Evolutionary conservation across 2,113 vertebrate genomes (phyloP).

Genomic region (Misgurnus anguillicaudatus): DNA sequence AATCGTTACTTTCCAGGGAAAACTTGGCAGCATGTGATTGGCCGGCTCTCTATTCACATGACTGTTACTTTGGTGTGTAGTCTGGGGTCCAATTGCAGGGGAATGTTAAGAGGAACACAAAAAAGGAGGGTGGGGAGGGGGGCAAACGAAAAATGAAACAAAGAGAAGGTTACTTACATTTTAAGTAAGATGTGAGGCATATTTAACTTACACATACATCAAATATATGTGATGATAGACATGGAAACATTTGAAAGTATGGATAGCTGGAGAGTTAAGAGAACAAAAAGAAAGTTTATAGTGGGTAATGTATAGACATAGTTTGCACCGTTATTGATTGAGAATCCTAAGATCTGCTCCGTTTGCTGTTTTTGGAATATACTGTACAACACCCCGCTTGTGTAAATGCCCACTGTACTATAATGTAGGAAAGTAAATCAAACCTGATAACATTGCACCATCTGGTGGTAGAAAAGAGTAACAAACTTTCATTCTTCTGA

Average conservation of each 20-base stretch:
- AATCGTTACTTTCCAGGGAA: slow-evolving; percentile 56
- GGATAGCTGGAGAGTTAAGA: background rate
- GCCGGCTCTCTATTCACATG: slow-evolving; percentile 54
- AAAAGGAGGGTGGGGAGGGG: too few species aligned
- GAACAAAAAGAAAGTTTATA: background rate
- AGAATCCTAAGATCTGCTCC: too few species aligned
- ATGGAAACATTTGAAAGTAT: background rate
- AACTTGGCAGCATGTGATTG: slow-evolving; percentile 69
- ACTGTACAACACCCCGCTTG: too few species aligned
- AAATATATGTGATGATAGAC: background rate
- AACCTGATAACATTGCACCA: slow-evolving; percentile 6
- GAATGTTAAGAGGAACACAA: background rate
- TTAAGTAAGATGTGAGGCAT: background rate
- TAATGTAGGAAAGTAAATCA: background rate
- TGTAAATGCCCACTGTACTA: background rate
- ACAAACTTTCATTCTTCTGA: background rate
- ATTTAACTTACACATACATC: background rate
- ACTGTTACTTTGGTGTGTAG: slow-evolving; percentile 52
- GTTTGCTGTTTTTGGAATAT: too few species aligned
- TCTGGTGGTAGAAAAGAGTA: slow-evolving; percentile 2
- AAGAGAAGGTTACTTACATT: background rate
- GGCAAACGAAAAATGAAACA: background rate
- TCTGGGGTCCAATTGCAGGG: slow-evolving; percentile 25
- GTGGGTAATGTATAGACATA: too few species aligned
- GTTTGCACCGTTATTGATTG: too few species aligned